phyloP scores from a whole-genome alignment of 1,140 invertebrate genomes.

The Philotrypesis tridentata region DNA sequence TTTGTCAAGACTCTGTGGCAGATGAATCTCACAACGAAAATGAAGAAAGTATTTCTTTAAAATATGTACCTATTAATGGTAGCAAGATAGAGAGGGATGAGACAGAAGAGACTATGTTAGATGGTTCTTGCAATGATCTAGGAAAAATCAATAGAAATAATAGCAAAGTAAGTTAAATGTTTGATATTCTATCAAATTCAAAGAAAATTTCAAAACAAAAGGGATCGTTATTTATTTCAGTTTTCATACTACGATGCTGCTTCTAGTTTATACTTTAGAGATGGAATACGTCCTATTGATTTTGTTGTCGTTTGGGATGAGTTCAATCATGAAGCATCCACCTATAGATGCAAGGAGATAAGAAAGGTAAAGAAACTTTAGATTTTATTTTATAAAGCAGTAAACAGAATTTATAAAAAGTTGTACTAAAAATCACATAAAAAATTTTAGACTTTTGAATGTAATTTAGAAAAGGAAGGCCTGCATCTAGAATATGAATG shows the following conservation, averaged over 20 bases:
- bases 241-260: constrained; percentile 34
- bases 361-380: constrained; percentile 56
- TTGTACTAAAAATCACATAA: constrained; percentile 21
- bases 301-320: constrained; percentile 86
- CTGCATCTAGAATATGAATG: constrained; percentile 80
- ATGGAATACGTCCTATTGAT: constrained; percentile 82
- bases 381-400: neutral
- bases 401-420: neutral
- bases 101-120: constrained; percentile 55
- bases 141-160: constrained; percentile 44
- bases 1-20: constrained; percentile 11
- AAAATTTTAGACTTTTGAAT: constrained; percentile 76
- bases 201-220: constrained; percentile 6
- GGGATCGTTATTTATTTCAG: constrained; percentile 8
- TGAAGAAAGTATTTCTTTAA: constrained; percentile 26
- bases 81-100: constrained; percentile 43
- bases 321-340: constrained; percentile 62
- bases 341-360: constrained; percentile 52
- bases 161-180: neutral
- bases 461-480: constrained; percentile 80
- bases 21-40: constrained; percentile 5
- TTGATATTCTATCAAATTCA: neutral
- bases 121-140: constrained; percentile 56
- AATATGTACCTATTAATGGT: neutral
- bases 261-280: constrained; percentile 77